Conservation (phyloP, 2,888 invertebrate species). For the Acleris holmiana region DNA sequence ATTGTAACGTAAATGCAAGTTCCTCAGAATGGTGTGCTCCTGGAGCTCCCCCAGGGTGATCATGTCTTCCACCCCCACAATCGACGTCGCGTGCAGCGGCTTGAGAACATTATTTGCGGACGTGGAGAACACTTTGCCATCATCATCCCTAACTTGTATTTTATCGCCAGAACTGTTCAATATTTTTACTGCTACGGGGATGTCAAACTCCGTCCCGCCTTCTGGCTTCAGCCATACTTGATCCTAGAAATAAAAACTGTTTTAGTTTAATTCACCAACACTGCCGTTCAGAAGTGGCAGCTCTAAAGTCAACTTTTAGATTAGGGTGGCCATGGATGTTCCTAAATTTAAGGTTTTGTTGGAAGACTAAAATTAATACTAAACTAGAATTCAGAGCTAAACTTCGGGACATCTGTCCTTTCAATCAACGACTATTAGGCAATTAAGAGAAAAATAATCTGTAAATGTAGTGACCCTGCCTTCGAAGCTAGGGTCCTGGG, state of each 20-base stretch:
- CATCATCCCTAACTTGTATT: slow-evolving; percentile 92
- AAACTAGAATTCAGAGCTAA: no score
- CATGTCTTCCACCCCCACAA: slow-evolving; percentile 96
- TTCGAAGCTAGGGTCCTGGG: no score
- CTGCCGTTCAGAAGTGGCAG: neutral
- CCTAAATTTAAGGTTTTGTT: no score
- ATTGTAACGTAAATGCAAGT: slow-evolving; percentile 94
- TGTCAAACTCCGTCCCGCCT: slow-evolving; percentile 89
- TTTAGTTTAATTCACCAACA: neutral
- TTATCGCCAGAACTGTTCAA: slow-evolving; percentile 90
- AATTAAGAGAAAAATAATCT: no score
- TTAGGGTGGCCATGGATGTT: no score
- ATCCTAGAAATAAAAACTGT: slow-evolving; percentile 75
- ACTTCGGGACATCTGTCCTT: no score
- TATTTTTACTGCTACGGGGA: slow-evolving; percentile 94
- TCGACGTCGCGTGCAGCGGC: slow-evolving; percentile 91
- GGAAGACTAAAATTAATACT: no score
- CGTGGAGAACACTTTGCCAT: slow-evolving; percentile 88
- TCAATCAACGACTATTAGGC: no score
- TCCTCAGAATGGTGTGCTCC: slow-evolving; percentile 96
- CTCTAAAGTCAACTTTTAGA: no score
- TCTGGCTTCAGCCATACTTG: slow-evolving; percentile 94
- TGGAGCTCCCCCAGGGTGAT: slow-evolving; percentile 97
- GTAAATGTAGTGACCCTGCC: no score
- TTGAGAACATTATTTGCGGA: slow-evolving; percentile 86